These are phyloP conservation scores for Miichthys miiuy DNA, from an alignment of 2,797 vertebrate genomes.

Conservation along the genomic window DNA sequence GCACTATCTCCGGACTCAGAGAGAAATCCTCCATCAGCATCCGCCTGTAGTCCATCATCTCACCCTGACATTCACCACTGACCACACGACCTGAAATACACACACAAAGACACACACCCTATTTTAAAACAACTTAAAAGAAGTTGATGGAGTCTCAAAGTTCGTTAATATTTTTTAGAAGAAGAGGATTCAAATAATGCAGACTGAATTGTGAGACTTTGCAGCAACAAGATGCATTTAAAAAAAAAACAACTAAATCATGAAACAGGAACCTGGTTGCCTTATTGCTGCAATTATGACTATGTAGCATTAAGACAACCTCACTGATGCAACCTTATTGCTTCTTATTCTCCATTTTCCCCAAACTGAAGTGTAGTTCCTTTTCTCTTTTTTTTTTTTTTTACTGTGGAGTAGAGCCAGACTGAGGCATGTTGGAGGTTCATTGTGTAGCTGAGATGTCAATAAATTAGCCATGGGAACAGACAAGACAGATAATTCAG, in stretches of 20 bases:
- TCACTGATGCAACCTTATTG: no score
- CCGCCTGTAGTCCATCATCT: conserved; percentile 97
- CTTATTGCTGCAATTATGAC: neutral
- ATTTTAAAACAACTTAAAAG: neutral
- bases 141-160: no score
- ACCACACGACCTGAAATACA: conserved; percentile 89
- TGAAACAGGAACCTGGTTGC: neutral
- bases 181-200: no score
- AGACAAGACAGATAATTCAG: conserved; percentile 12
- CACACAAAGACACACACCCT: neutral
- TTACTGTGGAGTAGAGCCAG: neutral
- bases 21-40: conserved; percentile 99
- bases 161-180: no score
- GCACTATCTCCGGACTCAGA: conserved; percentile 96
- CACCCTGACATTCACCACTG: conserved; percentile 96
- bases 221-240: no score
- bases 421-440: neutral
- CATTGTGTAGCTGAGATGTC: neutral
- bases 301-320: neutral
- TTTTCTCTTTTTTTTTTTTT: neutral
- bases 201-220: no score
- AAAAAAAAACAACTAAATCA: neutral
- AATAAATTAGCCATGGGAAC: neutral
- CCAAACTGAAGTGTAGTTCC: neutral
- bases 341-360: neutral